phyloP scores from a whole-genome alignment of 2,797 vertebrate genomes.

The Amniataba percoides region DNA sequence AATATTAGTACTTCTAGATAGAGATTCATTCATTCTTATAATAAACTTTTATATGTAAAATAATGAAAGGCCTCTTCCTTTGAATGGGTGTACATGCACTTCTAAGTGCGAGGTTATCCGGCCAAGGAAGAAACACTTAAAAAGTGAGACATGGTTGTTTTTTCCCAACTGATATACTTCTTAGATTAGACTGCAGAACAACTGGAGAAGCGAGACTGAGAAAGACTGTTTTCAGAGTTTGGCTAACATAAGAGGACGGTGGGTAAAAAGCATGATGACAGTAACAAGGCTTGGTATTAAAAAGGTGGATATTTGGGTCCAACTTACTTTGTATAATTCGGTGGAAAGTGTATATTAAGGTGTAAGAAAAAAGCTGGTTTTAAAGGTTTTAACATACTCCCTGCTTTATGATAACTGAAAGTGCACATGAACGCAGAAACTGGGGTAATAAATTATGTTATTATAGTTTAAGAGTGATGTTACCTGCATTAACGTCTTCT shows the following conservation, averaged over 20 bases:
- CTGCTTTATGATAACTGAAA: too few relatives aligned
- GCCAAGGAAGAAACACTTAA: neutral
- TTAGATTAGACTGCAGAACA: neutral
- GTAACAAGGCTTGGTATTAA: neutral
- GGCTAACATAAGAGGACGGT: neutral
- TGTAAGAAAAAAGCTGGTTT: too few relatives aligned
- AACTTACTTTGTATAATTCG: neutral
- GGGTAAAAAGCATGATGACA: neutral
- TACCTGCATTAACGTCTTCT: too few relatives aligned
- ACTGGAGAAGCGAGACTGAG: neutral
- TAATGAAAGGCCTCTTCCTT: neutral
- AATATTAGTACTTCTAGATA: neutral
- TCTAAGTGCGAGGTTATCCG: neutral
- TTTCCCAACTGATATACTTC: neutral
- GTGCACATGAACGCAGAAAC: too few relatives aligned
- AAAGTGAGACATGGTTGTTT: neutral
- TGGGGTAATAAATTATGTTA: too few relatives aligned
- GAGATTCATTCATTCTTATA: neutral
- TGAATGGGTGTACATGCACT: neutral
- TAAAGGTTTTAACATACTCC: too few relatives aligned
- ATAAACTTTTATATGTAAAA: neutral
- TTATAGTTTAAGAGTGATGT: too few relatives aligned
- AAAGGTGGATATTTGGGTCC: neutral
- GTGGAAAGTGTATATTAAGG: neutral
- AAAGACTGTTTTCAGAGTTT: neutral